Conservation (phyloP, 2,113 vertebrate genomes). For the Cyanoramphus novaezelandiae region DNA sequence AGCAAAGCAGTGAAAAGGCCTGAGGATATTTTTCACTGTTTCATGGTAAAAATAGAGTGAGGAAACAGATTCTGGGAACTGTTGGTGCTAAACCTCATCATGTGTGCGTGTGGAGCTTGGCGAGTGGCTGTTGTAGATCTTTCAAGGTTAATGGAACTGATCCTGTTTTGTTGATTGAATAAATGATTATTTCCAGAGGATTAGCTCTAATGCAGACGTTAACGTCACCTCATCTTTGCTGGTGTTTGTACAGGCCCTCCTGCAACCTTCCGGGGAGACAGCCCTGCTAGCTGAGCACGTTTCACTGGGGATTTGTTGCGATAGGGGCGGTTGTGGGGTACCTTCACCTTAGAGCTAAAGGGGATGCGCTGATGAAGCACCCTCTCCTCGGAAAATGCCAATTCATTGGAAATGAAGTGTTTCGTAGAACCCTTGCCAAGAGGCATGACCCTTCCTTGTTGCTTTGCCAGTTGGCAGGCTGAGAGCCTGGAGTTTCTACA, state of each 20-base stretch:
- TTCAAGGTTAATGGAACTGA: constrained; percentile 38
- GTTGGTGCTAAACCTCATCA: not conserved
- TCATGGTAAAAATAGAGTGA: not conserved
- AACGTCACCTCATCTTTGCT: constrained; percentile 22
- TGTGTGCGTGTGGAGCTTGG: not conserved
- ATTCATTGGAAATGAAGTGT: not conserved
- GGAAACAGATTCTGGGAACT: not conserved
- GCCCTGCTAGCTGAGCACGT: constrained; percentile 17
- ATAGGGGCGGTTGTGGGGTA: not conserved
- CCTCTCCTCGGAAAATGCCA: not conserved
- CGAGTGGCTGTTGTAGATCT: not conserved
- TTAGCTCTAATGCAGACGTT: constrained; percentile 51
- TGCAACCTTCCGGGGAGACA: not conserved
- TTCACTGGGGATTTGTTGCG: not conserved
- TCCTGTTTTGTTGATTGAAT: constrained; percentile 47
- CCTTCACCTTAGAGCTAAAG: not conserved
- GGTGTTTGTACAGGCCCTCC: constrained; percentile 9
- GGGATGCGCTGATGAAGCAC: not conserved
- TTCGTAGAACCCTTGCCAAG: not conserved
- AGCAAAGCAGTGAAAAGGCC: not conserved
- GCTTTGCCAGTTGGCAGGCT: not conserved
- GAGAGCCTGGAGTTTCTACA: not conserved
- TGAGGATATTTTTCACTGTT: not conserved
- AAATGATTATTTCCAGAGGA: constrained; percentile 55
- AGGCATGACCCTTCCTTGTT: not conserved